These are phyloP conservation scores for Rhamphomyia laevipes DNA, from an alignment of 2,888 invertebrate genomes.

Conservation along the genomic window DNA sequence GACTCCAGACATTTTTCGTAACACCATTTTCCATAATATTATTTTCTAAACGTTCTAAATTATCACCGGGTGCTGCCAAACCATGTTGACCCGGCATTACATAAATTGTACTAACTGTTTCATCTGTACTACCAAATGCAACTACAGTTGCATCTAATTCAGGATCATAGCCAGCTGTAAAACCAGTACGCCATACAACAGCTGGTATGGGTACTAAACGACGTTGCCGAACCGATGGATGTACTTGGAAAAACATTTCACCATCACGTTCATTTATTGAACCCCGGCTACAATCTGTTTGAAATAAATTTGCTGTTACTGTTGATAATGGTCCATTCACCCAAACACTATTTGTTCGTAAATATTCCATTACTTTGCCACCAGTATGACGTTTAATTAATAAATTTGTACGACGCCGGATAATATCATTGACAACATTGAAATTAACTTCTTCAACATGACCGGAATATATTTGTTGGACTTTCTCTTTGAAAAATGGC, in stretches of 20 bases:
- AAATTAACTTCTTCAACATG: slow-evolving; percentile 78
- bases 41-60: slow-evolving; percentile 60
- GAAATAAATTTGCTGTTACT: slow-evolving; percentile 68
- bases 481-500: slow-evolving; percentile 79
- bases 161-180: slow-evolving; percentile 76
- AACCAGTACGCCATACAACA: slow-evolving; percentile 61
- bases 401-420: slow-evolving; percentile 69
- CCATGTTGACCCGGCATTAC: slow-evolving; percentile 81
- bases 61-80: slow-evolving; percentile 65
- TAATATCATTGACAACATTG: slow-evolving; percentile 67
- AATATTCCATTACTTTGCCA: slow-evolving; percentile 63
- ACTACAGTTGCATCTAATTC: slow-evolving; percentile 73
- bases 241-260: slow-evolving; percentile 76
- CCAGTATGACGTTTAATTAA: slow-evolving; percentile 66
- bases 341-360: slow-evolving; percentile 58
- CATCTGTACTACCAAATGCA: slow-evolving; percentile 58
- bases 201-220: slow-evolving; percentile 75
- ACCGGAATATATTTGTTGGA: slow-evolving; percentile 76
- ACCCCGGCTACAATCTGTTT: slow-evolving; percentile 67
- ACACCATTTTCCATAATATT: slow-evolving; percentile 55
- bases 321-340: slow-evolving; percentile 68
- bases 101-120: slow-evolving; percentile 65
- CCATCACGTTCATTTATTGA: slow-evolving; percentile 70
- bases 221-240: slow-evolving; percentile 65
- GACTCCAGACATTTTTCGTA: slow-evolving; percentile 58